These are phyloP conservation scores for Meleagris gallopavo DNA, from an alignment of 2,113 vertebrate species.

Conservation along the genomic window DNA sequence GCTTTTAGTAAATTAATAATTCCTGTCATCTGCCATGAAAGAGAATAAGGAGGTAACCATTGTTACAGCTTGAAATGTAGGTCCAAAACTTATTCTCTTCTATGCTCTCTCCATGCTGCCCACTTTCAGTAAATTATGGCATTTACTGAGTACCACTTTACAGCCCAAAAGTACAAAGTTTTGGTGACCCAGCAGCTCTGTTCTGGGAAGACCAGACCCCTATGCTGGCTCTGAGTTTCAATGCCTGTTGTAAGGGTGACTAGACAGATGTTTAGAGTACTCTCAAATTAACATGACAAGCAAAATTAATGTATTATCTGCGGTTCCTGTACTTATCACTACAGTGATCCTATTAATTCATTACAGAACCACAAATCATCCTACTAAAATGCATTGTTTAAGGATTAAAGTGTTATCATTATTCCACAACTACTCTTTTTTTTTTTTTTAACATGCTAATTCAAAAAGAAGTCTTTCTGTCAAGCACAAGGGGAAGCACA, in stretches of 20 bases:
- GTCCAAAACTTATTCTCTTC: not conserved
- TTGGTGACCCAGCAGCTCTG: not conserved
- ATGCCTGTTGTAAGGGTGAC: not conserved
- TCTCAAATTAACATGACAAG: slow-evolving; percentile 1
- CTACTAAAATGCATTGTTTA: not conserved
- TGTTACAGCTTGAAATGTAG: not conserved
- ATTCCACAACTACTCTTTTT: not conserved
- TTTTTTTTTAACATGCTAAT: not conserved
- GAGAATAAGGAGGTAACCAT: not conserved
- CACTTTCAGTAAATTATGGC: not conserved
- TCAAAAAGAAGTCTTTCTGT: not conserved
- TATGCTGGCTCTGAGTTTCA: not conserved
- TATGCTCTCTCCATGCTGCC: not conserved
- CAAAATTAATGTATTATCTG: not conserved
- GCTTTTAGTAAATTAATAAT: slow-evolving; percentile 29
- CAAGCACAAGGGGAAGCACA: not conserved
- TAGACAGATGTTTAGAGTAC: not conserved
- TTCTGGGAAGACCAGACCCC: not conserved
- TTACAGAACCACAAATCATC: not conserved
- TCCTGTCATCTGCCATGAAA: not conserved
- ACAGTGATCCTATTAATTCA: not conserved
- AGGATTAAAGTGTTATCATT: not conserved
- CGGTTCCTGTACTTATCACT: not conserved
- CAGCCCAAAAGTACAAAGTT: not conserved
- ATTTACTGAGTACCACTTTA: not conserved